Evolutionary conservation across 2,888 invertebrate genomes (phyloP), one percentile per base, ranked within the genome.

Genomic region (Apeira syringaria): DNA sequence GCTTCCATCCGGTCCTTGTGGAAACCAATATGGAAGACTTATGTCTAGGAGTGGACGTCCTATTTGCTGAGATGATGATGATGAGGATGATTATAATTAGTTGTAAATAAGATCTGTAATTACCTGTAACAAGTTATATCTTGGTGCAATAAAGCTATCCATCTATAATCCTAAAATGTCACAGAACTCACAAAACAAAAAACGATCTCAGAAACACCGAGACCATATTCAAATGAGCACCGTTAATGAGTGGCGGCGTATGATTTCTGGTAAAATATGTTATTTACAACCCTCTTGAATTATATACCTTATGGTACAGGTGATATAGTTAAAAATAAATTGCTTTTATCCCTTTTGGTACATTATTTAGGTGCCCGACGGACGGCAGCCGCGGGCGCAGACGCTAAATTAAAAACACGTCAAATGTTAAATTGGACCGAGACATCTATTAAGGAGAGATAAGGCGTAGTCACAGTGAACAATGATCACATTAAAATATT

Each of bases 351-450:
- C 17, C 1, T 40, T 30, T 31, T 40, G 31, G 45, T 76, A 74
- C 71, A 74, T 80, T 80, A 80, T 80, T 80, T 80, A 78, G 80
- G 71, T 71, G 73, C 68, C 57, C 50, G 55, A 54, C 58, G 72
- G 83, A 76, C 86, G 77, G 87, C 82, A 79, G 88, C 87, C 88
- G 81, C 87, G 59, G 89, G 88, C 88, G 73, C 70, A 66, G 73
- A 71, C 76, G 86, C 81, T 89, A 89, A 89, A 89, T 89, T 89
- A 88, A 89, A 89, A 89, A 88, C 84, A 88, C 86, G 89, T 88
- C 89, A 88, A 85, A 87, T 80, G 80, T 78, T 87, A 89, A 89
- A 89, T 88, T 88, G 89, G 88, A 78, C 80, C 85, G 87, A 85
- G 85, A 89, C 84, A 88, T 88, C 89, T 89, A 89, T 89, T 88